These are phyloP conservation scores for Ptychodera flava DNA, from an alignment of 35 echinoderm and acorn worm species.

Conservation along the genomic window DNA sequence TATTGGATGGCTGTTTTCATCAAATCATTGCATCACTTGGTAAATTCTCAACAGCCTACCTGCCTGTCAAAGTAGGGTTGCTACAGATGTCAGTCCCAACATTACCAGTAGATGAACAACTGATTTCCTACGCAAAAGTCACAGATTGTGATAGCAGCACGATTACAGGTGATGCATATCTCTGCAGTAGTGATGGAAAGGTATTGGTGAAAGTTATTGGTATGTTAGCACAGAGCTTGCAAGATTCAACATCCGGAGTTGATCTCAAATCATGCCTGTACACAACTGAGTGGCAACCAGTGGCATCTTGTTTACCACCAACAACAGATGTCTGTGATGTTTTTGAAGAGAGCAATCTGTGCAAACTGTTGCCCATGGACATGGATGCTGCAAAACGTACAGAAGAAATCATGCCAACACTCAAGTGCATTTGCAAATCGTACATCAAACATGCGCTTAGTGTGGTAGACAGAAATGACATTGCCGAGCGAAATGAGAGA, in stretches of 20 bases:
- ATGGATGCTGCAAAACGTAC: constrained; percentile 50
- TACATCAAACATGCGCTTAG: constrained; percentile 78
- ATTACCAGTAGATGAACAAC: constrained; percentile 32
- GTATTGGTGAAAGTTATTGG: constrained; percentile 47
- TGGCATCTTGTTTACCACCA: constrained; percentile 28
- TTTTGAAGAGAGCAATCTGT: constrained; percentile 49
- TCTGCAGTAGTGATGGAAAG: constrained; percentile 29
- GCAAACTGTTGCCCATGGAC: constrained; percentile 22
- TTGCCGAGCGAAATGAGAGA: background rate
- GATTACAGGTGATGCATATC: constrained; percentile 39
- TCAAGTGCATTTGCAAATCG: constrained; percentile 54
- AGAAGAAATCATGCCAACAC: constrained; percentile 43
- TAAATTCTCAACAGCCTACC: constrained; percentile 35
- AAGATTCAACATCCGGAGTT: constrained; percentile 7
- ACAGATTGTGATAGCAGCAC: constrained; percentile 52
- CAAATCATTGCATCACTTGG: constrained; percentile 20
- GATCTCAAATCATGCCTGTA: constrained; percentile 46
- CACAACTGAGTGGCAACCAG: constrained; percentile 49
- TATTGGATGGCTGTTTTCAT: constrained; percentile 66
- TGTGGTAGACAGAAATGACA: no score
- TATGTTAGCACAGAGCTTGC: constrained; percentile 34
- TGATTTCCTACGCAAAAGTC: constrained; percentile 48
- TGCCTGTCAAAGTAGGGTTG: constrained; percentile 25
- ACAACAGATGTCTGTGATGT: constrained; percentile 51
- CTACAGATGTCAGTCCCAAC: constrained; percentile 51